A percentile compares a stretch with the other conserved stretches of the same genome.
Conservation (phyloP, 2,888 invertebrate genomes). For the Pristionchus arcanus region DNA sequence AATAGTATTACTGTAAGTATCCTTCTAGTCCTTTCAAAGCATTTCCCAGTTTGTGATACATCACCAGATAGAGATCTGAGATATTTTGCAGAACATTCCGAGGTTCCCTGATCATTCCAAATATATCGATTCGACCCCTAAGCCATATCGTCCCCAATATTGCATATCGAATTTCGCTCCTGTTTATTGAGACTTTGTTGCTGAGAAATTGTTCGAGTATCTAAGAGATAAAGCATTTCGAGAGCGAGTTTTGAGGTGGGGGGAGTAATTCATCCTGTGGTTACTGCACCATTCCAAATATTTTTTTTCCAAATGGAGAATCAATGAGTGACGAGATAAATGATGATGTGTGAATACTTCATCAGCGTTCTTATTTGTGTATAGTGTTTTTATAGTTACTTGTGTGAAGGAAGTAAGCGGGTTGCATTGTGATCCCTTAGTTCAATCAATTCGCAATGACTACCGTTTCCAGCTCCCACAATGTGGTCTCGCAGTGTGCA, state of each 20-base stretch:
- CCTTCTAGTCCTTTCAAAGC: not conserved
- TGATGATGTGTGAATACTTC: too few relatives aligned
- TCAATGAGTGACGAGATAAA: too few relatives aligned
- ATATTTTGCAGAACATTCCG: constrained; percentile 9
- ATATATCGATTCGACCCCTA: not conserved
- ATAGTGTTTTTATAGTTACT: too few relatives aligned
- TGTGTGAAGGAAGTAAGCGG: too few relatives aligned
- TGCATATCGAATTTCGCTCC: not conserved
- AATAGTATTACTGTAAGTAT: constrained; percentile 19
- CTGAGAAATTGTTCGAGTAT: not conserved
- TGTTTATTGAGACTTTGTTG: not conserved
- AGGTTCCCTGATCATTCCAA: constrained; percentile 19
- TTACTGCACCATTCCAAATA: not conserved
- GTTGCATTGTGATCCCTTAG: too few relatives aligned
- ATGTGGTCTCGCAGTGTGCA: constrained; percentile 29
- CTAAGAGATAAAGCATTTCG: not conserved
- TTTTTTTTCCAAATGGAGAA: too few relatives aligned
- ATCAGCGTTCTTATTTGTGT: too few relatives aligned
- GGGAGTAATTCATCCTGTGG: not conserved
- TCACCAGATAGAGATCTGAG: not conserved
- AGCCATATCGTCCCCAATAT: not conserved
- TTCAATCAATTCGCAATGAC: not conserved
- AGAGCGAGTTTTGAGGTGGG: not conserved
- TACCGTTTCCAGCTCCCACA: not conserved
- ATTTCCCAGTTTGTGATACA: constrained; percentile 42